Percentiles rank a stretch among this genome's conserved stretches.
phyloP scores from a whole-genome alignment of 2,888 invertebrate species.

The Hydrotaea diabolus region DNA sequence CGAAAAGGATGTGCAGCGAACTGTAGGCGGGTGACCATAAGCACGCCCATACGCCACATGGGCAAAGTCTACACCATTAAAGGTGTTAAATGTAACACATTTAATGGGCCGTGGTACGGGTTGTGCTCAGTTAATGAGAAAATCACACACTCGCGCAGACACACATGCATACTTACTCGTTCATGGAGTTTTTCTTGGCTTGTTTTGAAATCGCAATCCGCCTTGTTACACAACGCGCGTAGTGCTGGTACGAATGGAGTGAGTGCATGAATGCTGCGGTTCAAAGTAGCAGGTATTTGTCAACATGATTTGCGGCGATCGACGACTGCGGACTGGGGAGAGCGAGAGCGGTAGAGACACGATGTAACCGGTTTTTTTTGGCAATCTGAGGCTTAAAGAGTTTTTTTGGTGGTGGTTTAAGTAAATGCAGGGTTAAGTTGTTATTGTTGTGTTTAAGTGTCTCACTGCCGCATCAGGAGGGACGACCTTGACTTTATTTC shows the following conservation, averaged over 20 bases:
- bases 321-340: too few relatives aligned
- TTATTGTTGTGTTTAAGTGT: background rate
- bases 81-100: background rate
- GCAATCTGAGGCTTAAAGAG: background rate
- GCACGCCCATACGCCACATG: background rate
- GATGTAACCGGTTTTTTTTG: too few relatives aligned
- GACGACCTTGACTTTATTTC: slow-evolving; percentile 3
- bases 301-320: too few relatives aligned
- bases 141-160: background rate
- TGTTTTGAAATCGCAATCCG: too few relatives aligned
- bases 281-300: too few relatives aligned
- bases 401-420: background rate
- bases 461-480: background rate
- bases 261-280: too few relatives aligned
- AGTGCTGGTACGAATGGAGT: too few relatives aligned
- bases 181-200: too few relatives aligned
- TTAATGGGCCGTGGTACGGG: background rate
- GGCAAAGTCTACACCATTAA: background rate
- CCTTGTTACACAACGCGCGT: too few relatives aligned
- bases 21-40: too few relatives aligned
- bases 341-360: too few relatives aligned
- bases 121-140: too few relatives aligned
- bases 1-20: background rate
- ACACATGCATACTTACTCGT: background rate
- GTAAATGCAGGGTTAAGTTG: background rate